These are phyloP conservation scores for Ceratosolen fusciceps DNA, from an alignment of 1,140 invertebrate genomes.

Conservation along the genomic window DNA sequence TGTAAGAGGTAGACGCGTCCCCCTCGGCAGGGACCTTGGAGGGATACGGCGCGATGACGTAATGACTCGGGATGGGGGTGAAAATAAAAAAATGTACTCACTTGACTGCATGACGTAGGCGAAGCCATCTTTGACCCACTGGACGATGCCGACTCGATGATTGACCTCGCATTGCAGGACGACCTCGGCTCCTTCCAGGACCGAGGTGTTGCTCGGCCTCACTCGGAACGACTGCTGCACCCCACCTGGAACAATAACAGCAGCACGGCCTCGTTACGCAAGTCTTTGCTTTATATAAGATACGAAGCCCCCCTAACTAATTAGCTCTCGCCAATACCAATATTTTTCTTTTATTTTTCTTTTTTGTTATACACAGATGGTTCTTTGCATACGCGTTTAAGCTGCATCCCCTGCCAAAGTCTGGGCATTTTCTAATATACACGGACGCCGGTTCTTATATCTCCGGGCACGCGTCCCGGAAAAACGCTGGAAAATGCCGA, in stretches of 20 bases:
- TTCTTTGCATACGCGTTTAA: too few relatives aligned
- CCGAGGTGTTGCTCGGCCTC: constrained; percentile 81
- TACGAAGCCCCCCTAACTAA: too few relatives aligned
- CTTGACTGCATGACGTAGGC: constrained; percentile 80
- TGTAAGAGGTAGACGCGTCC: too few relatives aligned
- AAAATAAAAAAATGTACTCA: constrained; percentile 56
- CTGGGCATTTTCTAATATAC: too few relatives aligned
- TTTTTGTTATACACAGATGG: too few relatives aligned
- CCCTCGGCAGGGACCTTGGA: background rate
- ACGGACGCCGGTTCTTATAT: too few relatives aligned
- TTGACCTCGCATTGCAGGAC: constrained; percentile 88
- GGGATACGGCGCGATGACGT: background rate
- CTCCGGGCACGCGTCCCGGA: too few relatives aligned
- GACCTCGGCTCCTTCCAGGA: constrained; percentile 86
- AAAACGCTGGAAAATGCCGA: background rate
- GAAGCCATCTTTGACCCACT: constrained; percentile 96
- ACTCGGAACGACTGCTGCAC: constrained; percentile 83
- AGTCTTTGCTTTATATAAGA: too few relatives aligned
- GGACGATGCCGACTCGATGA: constrained; percentile 87
- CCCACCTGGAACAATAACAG: constrained; percentile 52
- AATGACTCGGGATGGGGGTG: constrained; percentile 19
- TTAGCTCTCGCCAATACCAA: too few relatives aligned
- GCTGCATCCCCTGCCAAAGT: too few relatives aligned
- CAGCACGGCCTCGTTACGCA: too few relatives aligned
- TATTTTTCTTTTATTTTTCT: too few relatives aligned